These are phyloP conservation scores for Hyperoplus immaculatus DNA, from an alignment of 2,797 vertebrate genomes.

Conservation along the genomic window DNA sequence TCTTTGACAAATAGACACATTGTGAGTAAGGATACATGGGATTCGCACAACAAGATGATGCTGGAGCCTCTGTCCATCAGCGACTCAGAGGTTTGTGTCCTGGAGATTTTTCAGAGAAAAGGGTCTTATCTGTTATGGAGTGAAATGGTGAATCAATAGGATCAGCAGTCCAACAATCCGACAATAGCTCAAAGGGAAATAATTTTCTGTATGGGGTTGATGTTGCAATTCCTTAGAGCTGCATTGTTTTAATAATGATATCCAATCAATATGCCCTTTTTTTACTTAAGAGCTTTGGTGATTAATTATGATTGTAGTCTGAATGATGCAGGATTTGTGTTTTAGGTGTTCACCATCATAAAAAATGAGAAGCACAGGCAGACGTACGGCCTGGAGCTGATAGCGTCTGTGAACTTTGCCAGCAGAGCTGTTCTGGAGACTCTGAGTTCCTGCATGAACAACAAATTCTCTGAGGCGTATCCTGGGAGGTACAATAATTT, in stretches of 20 bases:
- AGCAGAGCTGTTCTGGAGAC: conserved; percentile 96
- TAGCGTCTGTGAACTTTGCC: conserved; percentile 96
- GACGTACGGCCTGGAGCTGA: conserved; percentile 92
- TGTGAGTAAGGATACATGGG: conserved; percentile 84
- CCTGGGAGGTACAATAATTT: conserved; percentile 90
- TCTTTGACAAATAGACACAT: conserved; percentile 65
- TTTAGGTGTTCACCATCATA: conserved; percentile 91
- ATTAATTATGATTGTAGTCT: no score
- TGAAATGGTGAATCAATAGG: no score
- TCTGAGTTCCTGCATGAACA: conserved; percentile 96
- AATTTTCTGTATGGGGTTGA: no score
- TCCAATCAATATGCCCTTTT: no score
- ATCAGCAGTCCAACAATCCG: no score
- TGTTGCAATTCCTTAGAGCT: no score
- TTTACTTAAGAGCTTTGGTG: no score
- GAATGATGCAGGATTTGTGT: conserved; percentile 14
- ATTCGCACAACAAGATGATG: conserved; percentile 92
- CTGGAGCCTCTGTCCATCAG: conserved; percentile 88
- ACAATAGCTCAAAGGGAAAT: no score
- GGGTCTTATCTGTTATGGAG: no score
- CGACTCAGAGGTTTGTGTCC: conserved; percentile 89
- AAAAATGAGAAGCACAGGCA: conserved; percentile 95
- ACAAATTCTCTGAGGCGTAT: conserved; percentile 99
- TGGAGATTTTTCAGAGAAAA: neutral
- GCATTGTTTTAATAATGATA: no score